Conservation (phyloP, 2,113 vertebrate genomes). For the Lanius ludovicianus region DNA sequence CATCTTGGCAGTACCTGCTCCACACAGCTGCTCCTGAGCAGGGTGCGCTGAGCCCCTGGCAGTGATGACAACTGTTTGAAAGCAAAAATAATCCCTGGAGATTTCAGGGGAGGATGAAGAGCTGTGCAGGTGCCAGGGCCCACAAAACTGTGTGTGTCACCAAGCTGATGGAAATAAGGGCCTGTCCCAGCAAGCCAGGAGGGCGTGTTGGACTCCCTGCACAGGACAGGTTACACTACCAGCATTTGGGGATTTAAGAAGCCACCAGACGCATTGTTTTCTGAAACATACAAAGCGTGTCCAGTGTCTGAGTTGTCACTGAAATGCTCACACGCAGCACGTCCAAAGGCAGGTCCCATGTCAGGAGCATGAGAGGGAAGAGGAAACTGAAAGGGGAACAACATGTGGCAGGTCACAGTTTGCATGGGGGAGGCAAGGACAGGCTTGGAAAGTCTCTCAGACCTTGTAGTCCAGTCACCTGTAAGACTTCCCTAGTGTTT, state of each 20-base stretch:
- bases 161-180: background rate
- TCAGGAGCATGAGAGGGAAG: background rate
- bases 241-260: background rate
- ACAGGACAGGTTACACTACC: background rate
- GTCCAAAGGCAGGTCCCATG: accelerated
- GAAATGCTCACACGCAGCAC: background rate
- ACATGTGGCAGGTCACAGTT: background rate
- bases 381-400: background rate
- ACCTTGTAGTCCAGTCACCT: background rate
- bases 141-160: background rate
- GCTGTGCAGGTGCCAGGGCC: background rate
- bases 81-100: background rate
- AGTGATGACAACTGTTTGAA: background rate
- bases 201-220: accelerated
- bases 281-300: background rate
- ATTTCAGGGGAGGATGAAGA: background rate
- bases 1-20: background rate
- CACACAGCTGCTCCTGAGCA: background rate
- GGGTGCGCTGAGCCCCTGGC: accelerated
- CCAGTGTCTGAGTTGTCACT: background rate
- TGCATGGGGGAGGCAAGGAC: background rate
- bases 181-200: accelerated
- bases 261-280: background rate
- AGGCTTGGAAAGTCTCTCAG: background rate
- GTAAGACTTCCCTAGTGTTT: background rate